phyloP scores from a whole-genome alignment of 2,797 vertebrate genomes.

The Vultur gryphus region DNA sequence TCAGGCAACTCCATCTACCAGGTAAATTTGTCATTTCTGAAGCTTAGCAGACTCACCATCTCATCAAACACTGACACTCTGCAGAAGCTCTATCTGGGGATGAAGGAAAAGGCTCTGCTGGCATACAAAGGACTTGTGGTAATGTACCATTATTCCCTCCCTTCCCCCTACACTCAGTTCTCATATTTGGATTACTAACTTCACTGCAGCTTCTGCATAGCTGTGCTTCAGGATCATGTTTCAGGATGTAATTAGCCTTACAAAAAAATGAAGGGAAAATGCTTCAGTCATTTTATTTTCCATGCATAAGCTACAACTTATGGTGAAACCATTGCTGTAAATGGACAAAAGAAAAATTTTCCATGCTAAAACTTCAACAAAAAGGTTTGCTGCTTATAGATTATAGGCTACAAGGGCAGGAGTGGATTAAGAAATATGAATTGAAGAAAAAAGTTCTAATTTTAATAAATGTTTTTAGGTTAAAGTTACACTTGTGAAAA shows the following conservation, averaged over 20 bases:
- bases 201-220: conserved; percentile 9
- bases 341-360: neutral
- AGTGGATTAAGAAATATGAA: neutral
- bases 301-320: conserved; percentile 4
- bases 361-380: neutral
- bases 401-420: neutral
- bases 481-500: neutral
- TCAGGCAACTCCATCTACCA: conserved; percentile 29
- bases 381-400: neutral
- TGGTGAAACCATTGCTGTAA: conserved; percentile 48
- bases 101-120: conserved; percentile 57
- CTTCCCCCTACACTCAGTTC: neutral
- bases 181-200: conserved; percentile 22
- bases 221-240: conserved; percentile 43
- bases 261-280: conserved; percentile 53
- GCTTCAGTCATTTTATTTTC: conserved; percentile 61
- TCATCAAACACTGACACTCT: conserved; percentile 11
- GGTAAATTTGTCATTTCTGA: conserved; percentile 63
- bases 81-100: conserved; percentile 33
- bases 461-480: neutral
- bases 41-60: conserved; percentile 45
- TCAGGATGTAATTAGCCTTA: conserved; percentile 64
- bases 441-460: neutral
- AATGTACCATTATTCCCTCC: conserved; percentile 51
- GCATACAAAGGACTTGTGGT: conserved; percentile 59